Evolutionary conservation across 2,113 vertebrate species (phyloP), one percentile per base, ranked within the genome.

Genomic region (Eurypyga helias): DNA sequence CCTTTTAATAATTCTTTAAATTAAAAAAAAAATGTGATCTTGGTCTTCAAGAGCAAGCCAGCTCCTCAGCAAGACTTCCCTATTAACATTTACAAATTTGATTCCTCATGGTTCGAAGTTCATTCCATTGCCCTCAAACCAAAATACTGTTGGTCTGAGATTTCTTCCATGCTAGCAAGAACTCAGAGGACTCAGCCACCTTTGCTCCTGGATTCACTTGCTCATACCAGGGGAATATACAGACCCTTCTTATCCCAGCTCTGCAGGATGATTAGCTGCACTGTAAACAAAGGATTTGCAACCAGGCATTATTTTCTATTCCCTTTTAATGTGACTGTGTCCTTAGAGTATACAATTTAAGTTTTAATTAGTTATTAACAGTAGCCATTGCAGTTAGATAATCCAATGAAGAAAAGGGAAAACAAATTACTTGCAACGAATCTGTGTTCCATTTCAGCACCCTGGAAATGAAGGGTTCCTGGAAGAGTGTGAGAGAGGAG

Each of bases 311-410:
- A 38, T 84, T 78, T 96, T 79, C 67, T 89, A 28, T 95, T 91
- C 43, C 13, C 51, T 87, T 92, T 88, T 85, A 64, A 67, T 78
- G 17, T 67, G 69, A 14, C 46, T 78, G 4, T 83, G 77, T 76
- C 65, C 57, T 86, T 67, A 67, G 38, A 72, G 52, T 36, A 64
- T 41, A 57, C 48, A 49, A n/a, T 81, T 82, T 57, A 75, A 66
- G 52, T 90, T 92, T 91, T 94, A 90, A 83, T 90, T 75, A 79
- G 77, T 93, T 91, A 83, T 60, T 91, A 86, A 34, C 29, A 55
- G 38, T 84, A 82, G 54, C 49, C 70, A 66, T 49, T 87, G 51
- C 33, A 72, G 36, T 67, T 83, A 67, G 62, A 54, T 79, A 95
- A 82, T 93, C 79, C 48, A 23, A 25, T 75, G 43, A 92, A 84